A percentile compares a stretch with the other conserved stretches of the same genome.
Evolutionary conservation across 2,113 vertebrate species (phyloP).

Genomic region (Salvelinus fontinalis): DNA sequence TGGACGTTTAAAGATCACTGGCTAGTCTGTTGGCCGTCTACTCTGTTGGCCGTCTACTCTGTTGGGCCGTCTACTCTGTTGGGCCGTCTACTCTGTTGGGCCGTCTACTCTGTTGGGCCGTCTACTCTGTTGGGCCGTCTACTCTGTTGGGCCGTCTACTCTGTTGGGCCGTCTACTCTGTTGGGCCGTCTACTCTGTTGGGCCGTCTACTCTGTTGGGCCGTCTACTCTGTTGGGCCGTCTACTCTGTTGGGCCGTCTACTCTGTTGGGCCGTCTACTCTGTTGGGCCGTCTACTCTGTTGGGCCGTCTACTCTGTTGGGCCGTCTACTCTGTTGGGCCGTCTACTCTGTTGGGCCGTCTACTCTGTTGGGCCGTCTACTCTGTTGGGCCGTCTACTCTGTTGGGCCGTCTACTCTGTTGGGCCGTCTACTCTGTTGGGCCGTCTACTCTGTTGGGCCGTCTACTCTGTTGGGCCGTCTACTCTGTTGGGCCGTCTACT

Average conservation of each 20-base stretch:
- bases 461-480: too few species aligned
- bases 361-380: slow-evolving; percentile 2
- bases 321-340: too few species aligned
- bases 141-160: slow-evolving; percentile 23
- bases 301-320: slow-evolving; percentile 23
- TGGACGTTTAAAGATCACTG: too few species aligned
- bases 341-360: slow-evolving; percentile 25
- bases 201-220: slow-evolving; percentile 23
- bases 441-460: slow-evolving; percentile 23
- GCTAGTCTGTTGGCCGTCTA: not conserved
- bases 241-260: slow-evolving; percentile 25
- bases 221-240: too few species aligned
- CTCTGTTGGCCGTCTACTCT: slow-evolving; percentile 14
- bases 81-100: too few species aligned
- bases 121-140: too few species aligned
- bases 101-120: slow-evolving; percentile 23
- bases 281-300: not conserved
- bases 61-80: too few species aligned
- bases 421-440: too few species aligned
- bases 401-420: slow-evolving; percentile 24
- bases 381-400: slow-evolving; percentile 4
- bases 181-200: too few species aligned
- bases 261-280: slow-evolving; percentile 20
- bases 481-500: slow-evolving; percentile 25
- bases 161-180: slow-evolving; percentile 24